These are phyloP conservation scores for Gallinago nigripennis DNA, from an alignment of 2,797 vertebrate species.

Conservation along the genomic window DNA sequence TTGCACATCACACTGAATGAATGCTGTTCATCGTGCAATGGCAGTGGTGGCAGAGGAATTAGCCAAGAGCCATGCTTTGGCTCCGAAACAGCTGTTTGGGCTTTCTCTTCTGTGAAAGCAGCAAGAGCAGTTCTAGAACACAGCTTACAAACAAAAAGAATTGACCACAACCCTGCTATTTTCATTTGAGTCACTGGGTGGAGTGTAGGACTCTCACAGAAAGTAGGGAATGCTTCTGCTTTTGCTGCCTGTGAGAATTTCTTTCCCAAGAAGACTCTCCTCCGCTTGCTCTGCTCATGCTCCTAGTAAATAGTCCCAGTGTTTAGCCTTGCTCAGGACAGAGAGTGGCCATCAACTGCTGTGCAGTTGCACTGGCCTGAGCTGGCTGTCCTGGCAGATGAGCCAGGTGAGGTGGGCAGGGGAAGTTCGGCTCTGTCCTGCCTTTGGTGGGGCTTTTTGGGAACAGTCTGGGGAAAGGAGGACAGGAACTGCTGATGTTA, in stretches of 20 bases:
- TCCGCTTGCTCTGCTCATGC: fast-evolving
- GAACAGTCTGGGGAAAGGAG: background rate
- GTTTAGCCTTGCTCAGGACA: background rate
- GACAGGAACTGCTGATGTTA: background rate
- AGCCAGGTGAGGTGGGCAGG: background rate
- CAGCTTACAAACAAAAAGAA: background rate
- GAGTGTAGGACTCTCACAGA: background rate
- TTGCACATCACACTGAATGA: fast-evolving
- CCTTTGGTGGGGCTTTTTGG: background rate
- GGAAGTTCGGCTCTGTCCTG: background rate
- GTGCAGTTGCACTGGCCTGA: background rate
- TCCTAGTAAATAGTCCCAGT: background rate
- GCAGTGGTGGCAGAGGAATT: background rate
- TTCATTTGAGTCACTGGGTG: background rate
- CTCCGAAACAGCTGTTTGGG: background rate
- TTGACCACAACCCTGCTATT: background rate
- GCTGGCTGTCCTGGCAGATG: background rate
- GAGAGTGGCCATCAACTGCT: background rate
- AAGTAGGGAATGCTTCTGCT: background rate
- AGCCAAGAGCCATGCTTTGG: background rate
- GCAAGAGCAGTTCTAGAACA: background rate
- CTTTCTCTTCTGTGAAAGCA: background rate
- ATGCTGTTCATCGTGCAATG: fast-evolving
- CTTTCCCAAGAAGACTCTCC: background rate
- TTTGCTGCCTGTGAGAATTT: background rate